A percentile compares a stretch with the other conserved stretches of the same genome.
phyloP scores from a whole-genome alignment of 1,140 invertebrate genomes.

The Matsumurasca onukii region DNA sequence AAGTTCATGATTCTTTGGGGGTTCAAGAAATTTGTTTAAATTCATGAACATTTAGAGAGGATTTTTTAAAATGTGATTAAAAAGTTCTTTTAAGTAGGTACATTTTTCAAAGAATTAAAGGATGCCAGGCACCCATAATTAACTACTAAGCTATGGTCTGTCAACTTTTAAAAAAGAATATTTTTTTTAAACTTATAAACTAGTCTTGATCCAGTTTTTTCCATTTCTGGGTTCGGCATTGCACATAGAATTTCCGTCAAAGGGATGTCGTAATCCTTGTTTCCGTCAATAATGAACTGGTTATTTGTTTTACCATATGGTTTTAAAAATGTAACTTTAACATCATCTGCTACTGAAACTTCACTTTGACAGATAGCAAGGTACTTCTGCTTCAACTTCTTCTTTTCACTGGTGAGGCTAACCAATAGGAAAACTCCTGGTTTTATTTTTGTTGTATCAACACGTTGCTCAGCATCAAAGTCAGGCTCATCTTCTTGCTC shows the following conservation, averaged over 20 bases:
- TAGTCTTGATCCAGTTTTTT: background rate
- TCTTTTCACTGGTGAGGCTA: background rate
- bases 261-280: slow-evolving; percentile 1
- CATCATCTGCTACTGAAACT: background rate
- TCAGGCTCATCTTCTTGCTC: background rate
- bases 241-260: background rate
- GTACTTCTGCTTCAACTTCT: background rate
- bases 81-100: no score
- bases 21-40: no score
- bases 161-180: no score
- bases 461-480: background rate
- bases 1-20: no score
- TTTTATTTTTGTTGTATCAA: background rate
- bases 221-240: slow-evolving; percentile 5
- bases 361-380: background rate
- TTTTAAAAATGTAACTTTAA: background rate
- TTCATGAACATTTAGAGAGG: no score
- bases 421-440: slow-evolving; percentile 12
- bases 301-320: background rate
- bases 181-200: background rate
- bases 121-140: no score
- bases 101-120: no score
- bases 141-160: no score
- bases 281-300: slow-evolving; percentile 1
- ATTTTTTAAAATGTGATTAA: no score